Evolutionary conservation across 2,797 vertebrate genomes (phyloP).

Genomic region (Propithecus deckenii): DNA sequence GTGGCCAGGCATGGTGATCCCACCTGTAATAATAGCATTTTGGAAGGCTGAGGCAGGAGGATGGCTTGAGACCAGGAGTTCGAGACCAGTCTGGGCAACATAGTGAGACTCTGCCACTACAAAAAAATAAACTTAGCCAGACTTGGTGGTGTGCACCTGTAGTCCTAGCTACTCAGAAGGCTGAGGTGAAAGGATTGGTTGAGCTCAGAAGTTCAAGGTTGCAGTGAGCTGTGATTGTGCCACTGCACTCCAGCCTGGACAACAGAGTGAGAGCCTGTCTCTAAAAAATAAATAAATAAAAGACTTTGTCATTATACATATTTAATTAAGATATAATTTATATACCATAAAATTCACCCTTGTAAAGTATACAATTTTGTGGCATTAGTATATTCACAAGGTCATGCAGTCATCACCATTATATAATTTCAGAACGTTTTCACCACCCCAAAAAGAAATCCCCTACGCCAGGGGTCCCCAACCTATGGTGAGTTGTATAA

Average conservation of each 20-base stretch:
- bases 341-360: neutral
- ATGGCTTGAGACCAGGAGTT: too few relatives aligned
- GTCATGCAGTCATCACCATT: neutral
- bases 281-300: neutral
- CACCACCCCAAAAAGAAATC: neutral
- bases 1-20: neutral
- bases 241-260: neutral
- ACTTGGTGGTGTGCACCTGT: too few relatives aligned
- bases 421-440: neutral
- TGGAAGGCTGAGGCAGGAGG: too few relatives aligned
- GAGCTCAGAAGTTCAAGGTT: too few relatives aligned
- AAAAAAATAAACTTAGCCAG: neutral
- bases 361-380: neutral
- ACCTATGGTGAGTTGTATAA: too few relatives aligned
- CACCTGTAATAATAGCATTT: too few relatives aligned
- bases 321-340: slow-evolving; percentile 37
- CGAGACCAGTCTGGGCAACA: neutral
- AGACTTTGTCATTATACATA: neutral
- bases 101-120: neutral
- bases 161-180: too few relatives aligned
- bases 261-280: neutral
- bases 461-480: neutral
- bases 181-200: too few relatives aligned
- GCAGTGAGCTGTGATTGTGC: too few relatives aligned
- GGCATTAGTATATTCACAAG: neutral